Percentiles rank a stretch among this genome's conserved stretches.
Evolutionary conservation across 2,888 invertebrate species (phyloP).

Genomic region (Cheilosia vulpina): DNA sequence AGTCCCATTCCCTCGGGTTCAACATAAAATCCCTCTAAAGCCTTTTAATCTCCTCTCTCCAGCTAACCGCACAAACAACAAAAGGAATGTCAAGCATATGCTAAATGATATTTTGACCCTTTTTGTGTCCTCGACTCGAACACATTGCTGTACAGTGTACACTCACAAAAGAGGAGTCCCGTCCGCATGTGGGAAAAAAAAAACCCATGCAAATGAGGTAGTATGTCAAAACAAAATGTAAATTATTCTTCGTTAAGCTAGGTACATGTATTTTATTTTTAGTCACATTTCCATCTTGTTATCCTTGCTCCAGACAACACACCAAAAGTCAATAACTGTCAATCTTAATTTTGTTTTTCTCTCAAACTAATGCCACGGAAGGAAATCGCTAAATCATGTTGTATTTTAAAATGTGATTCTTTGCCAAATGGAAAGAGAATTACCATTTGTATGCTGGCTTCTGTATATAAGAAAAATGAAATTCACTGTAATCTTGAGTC

Average conservation of each 20-base stretch:
- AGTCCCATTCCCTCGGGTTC: no score
- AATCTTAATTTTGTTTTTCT: neutral
- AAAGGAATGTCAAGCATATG: slow-evolving; percentile 64
- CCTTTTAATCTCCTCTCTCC: neutral
- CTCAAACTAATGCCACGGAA: slow-evolving; percentile 34
- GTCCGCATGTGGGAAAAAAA: neutral
- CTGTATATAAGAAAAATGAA: slow-evolving; percentile 53
- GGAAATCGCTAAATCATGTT: slow-evolving; percentile 49
- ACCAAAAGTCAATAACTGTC: slow-evolving; percentile 38
- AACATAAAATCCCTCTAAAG: neutral
- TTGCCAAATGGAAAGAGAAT: slow-evolving; percentile 17
- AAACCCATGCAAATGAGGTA: slow-evolving; percentile 31
- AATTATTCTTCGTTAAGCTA: slow-evolving; percentile 3
- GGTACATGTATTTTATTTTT: neutral
- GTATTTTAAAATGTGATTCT: slow-evolving; percentile 37
- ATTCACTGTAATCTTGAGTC: slow-evolving; percentile 60
- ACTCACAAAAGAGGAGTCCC: slow-evolving; percentile 20
- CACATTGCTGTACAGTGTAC: slow-evolving; percentile 1
- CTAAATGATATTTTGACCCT: slow-evolving; percentile 57
- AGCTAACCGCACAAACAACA: slow-evolving; percentile 11
- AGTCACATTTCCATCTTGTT: neutral
- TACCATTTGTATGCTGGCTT: slow-evolving; percentile 12
- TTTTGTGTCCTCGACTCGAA: slow-evolving; percentile 24
- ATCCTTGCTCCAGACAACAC: neutral
- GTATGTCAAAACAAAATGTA: slow-evolving; percentile 9